A percentile compares a stretch with the other conserved stretches of the same genome.
Evolutionary conservation across 2,113 vertebrate genomes (phyloP).

Genomic region (Capra hircus): DNA sequence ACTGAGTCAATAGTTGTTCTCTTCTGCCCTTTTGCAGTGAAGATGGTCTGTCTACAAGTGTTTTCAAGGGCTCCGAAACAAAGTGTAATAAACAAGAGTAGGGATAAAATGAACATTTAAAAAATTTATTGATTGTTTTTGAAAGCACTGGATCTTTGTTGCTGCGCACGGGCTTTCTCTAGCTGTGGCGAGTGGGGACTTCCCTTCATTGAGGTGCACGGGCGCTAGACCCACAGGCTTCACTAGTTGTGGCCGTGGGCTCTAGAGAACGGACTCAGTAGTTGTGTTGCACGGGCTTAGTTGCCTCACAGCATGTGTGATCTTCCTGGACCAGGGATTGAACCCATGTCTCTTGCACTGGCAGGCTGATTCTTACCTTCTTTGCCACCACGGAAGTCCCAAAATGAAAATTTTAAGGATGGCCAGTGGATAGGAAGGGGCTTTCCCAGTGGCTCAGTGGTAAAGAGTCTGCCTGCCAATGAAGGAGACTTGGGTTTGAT

Average conservation of each 20-base stretch:
- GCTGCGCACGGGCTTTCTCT: accelerated
- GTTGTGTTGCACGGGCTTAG: neutral
- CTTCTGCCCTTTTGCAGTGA: neutral
- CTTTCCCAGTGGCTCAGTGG: neutral
- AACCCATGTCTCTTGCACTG: neutral
- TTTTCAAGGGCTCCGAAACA: neutral
- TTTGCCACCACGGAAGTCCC: neutral
- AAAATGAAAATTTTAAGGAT: neutral
- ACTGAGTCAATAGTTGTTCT: neutral
- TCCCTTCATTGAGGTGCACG: accelerated
- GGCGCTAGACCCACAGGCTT: neutral
- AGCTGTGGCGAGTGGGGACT: neutral
- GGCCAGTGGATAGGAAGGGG: neutral
- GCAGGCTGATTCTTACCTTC: neutral
- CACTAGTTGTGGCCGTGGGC: accelerated
- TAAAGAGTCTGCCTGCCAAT: neutral
- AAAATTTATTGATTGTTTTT: neutral
- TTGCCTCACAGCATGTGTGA: neutral
- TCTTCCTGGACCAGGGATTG: neutral
- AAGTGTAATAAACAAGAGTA: neutral
- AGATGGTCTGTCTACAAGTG: neutral
- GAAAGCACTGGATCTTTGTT: neutral
- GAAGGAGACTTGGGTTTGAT: neutral
- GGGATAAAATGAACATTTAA: neutral
- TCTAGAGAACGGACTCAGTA: neutral